Evolutionary conservation across 2,888 invertebrate genomes (phyloP).

Genomic region (Amiota minor): DNA sequence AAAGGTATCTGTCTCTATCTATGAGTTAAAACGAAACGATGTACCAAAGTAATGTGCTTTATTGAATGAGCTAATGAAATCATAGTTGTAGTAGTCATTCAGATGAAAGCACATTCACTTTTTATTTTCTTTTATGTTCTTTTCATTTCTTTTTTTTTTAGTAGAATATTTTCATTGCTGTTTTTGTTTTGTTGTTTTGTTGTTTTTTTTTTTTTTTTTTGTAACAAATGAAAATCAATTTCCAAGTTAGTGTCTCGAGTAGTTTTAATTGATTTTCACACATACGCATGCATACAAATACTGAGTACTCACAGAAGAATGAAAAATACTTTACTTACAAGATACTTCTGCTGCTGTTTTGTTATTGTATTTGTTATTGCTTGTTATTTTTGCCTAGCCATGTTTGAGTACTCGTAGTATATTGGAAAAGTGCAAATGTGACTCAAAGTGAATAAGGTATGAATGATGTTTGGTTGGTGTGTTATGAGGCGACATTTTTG

Average conservation of each 20-base stretch:
- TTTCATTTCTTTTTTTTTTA: too few species aligned
- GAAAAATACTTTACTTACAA: neutral
- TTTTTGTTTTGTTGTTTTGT: neutral
- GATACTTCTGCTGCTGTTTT: too few species aligned
- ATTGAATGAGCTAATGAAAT: neutral
- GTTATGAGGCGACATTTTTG: too few species aligned
- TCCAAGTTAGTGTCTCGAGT: constrained; percentile 2
- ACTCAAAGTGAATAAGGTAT: too few species aligned
- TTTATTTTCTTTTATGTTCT: neutral
- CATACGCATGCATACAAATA: neutral
- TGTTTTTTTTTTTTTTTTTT: too few species aligned
- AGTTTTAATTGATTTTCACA: constrained; percentile 15
- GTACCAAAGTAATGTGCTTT: neutral
- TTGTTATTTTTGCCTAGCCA: too few species aligned
- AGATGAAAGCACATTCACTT: neutral
- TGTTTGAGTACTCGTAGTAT: too few species aligned
- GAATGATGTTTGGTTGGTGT: too few species aligned
- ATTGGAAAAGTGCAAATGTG: too few species aligned
- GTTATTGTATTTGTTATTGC: too few species aligned
- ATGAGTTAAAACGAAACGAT: neutral
- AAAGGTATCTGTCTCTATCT: too few species aligned
- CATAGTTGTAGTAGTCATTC: neutral
- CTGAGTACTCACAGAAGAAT: constrained; percentile 8
- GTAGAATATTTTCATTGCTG: neutral
- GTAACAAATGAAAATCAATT: neutral